Evolutionary conservation across 2,888 invertebrate genomes (phyloP), one percentile per base, ranked within the genome.

Genomic region (Amaurobius ferox): DNA sequence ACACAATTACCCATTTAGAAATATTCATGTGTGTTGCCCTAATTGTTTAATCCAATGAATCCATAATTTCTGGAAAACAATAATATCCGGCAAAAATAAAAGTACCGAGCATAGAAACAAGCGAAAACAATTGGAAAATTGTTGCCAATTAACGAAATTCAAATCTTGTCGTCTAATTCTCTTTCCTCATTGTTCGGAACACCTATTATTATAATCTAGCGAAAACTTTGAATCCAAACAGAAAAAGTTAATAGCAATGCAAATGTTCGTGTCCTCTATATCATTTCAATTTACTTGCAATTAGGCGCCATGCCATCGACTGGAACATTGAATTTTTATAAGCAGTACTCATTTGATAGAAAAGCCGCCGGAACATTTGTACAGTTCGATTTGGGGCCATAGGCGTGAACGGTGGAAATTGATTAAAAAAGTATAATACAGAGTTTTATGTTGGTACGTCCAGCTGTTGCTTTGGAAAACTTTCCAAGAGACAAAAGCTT

Each of bases 281-380:
- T 55, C 55, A 55, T 55, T 55, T 55, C 55, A 55, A 55, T 55
- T 55, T 55, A 23, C 55, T 55, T 5, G 23, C 55, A 55, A 55
- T 55, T 55, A 55, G 23, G 55, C 23, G 0, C 55, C 1, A 23
- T 3, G 16, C 23, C 5, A 55, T 3, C 23, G 16, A 55, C 55
- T 55, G 55, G 23, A 55, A 55, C 23, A 16, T 55, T 55, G 23
- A 55, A 55, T 55, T 55, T 55, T 55, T 55, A 55, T 23, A 55
- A 55, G 55, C 55, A 19, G 5, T 23, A 23, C 16, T 16, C 44
- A 2, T 44, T 44, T 44, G 16, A 35, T 35, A 9, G 44, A 44
- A 16, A 9, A 44, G 16, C 13, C 16, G 2, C 23, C 19, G 55
- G 23, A 55, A 55, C 55, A 55, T 55, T 55, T 55, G 55, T 55